Percentiles rank a stretch among this genome's conserved stretches.
These are phyloP conservation scores for Hyperoplus lanceolatus DNA, from an alignment of 2,797 vertebrate genomes.

Conservation along the genomic window DNA sequence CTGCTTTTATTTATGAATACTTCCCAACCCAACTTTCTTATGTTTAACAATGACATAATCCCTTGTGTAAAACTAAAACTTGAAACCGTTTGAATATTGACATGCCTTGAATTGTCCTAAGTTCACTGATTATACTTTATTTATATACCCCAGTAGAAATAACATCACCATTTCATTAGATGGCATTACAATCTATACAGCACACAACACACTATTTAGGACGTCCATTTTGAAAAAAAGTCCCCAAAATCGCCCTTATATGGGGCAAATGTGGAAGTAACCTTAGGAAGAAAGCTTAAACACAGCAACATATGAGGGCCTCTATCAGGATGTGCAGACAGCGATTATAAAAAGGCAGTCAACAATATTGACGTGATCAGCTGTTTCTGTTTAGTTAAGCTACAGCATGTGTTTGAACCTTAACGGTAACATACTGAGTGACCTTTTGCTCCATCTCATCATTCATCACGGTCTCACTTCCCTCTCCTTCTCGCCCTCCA, in stretches of 20 bases:
- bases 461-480: conserved; percentile 33
- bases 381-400: conserved; percentile 8
- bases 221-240: too few relatives aligned
- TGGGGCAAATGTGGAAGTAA: too few relatives aligned
- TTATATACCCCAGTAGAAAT: too few relatives aligned
- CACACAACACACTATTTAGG: too few relatives aligned
- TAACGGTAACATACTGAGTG: background rate
- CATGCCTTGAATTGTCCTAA: background rate
- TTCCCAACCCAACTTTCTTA: conserved; percentile 15
- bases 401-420: conserved; percentile 13
- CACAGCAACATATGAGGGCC: too few relatives aligned
- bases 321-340: background rate
- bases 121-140: background rate
- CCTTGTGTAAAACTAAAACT: conserved; percentile 6
- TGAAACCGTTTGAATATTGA: background rate
- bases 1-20: conserved; percentile 3
- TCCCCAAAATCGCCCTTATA: too few relatives aligned
- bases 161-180: too few relatives aligned
- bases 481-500: conserved; percentile 2
- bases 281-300: too few relatives aligned
- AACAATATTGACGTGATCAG: background rate
- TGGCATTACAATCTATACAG: too few relatives aligned
- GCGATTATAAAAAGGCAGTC: background rate
- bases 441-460: conserved; percentile 1
- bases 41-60: background rate